Evolutionary conservation across 2,888 invertebrate genomes (phyloP).

Genomic region (Cryptus armator): DNA sequence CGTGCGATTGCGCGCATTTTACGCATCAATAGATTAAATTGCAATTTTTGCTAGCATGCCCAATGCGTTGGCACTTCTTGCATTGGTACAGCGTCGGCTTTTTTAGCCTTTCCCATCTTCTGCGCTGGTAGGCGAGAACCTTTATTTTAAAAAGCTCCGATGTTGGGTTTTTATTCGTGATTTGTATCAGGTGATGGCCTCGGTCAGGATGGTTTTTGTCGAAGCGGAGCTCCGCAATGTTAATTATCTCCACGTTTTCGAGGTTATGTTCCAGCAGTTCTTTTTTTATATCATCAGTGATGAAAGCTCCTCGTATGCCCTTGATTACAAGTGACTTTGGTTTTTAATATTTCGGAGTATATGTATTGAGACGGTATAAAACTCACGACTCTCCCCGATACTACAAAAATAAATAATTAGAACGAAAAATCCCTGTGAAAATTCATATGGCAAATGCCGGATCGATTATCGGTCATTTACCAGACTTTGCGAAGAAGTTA

Average conservation of each 20-base stretch:
- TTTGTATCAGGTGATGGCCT: conserved; percentile 37
- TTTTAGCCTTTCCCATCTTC: conserved; percentile 29
- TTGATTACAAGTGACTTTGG: neutral
- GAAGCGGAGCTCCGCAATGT: conserved; percentile 9
- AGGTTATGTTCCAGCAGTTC: neutral
- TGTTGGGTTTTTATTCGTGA: conserved; percentile 13
- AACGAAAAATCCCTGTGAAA: no score
- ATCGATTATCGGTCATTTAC: no score
- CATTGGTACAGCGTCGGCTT: conserved; percentile 43
- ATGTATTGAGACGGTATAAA: no score
- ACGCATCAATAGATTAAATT: conserved; percentile 35
- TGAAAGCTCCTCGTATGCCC: neutral
- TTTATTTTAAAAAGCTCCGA: conserved; percentile 24
- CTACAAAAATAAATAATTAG: no score
- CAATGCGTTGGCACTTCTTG: conserved; percentile 42
- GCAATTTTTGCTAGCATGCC: conserved; percentile 51
- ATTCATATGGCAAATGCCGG: no score
- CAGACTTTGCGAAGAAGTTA: no score
- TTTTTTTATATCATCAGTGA: neutral
- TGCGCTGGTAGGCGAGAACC: conserved; percentile 33
- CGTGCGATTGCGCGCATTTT: conserved; percentile 37
- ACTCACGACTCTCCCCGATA: no score
- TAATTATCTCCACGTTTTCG: conserved; percentile 3
- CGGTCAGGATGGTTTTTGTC: conserved; percentile 14
- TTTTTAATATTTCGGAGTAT: neutral